Evolutionary conservation across 2,113 vertebrate genomes (phyloP).

Genomic region (Saimiri boliviensis): DNA sequence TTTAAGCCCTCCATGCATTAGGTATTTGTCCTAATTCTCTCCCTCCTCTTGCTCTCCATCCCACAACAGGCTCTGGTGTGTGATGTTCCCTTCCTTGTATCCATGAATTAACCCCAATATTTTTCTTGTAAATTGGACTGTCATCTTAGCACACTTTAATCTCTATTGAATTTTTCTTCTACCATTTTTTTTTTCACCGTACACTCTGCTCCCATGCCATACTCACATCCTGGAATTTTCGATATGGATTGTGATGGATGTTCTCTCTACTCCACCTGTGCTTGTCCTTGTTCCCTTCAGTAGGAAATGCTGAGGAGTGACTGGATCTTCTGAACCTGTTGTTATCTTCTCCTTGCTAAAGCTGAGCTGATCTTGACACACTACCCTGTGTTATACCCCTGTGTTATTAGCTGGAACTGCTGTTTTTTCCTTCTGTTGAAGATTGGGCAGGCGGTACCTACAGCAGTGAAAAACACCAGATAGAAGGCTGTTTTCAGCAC

Average conservation of each 20-base stretch:
- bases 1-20: too few species aligned
- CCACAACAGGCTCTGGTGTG: too few species aligned
- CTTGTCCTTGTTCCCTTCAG: neutral
- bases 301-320: neutral
- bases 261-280: neutral
- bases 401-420: neutral
- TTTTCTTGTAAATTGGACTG: neutral
- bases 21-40: too few species aligned
- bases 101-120: neutral
- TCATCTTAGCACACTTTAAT: neutral
- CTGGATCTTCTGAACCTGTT: constrained; percentile 4
- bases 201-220: neutral
- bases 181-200: neutral
- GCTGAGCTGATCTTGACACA: neutral
- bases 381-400: neutral
- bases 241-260: neutral
- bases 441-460: neutral
- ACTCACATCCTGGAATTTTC: neutral
- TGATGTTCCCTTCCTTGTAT: too few species aligned
- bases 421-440: neutral
- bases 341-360: neutral
- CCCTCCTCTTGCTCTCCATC: too few species aligned
- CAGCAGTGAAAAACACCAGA: neutral
- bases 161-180: neutral
- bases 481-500: neutral